Conservation (phyloP, 2,797 vertebrate genomes). For the Crypturellus tataupa region DNA sequence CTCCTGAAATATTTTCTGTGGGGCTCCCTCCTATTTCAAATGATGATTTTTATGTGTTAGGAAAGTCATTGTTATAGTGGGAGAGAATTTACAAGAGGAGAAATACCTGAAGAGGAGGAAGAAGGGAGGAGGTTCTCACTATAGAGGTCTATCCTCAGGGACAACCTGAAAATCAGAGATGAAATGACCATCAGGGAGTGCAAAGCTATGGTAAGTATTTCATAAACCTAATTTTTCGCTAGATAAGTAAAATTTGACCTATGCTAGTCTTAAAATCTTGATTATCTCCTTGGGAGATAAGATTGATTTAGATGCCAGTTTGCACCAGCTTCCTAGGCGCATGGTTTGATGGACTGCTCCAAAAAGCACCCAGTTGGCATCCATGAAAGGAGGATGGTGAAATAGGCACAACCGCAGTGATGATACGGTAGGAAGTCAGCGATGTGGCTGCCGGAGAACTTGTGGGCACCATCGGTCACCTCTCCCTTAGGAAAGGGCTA, state of each 20-base stretch:
- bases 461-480: background rate
- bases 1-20: rapidly evolving
- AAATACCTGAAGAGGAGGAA: background rate
- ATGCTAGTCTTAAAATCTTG: background rate
- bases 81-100: background rate
- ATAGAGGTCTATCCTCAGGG: background rate
- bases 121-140: background rate
- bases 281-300: background rate
- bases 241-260: background rate
- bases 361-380: background rate
- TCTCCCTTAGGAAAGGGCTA: background rate
- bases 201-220: rapidly evolving
- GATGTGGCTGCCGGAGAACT: background rate
- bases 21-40: background rate
- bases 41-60: rapidly evolving
- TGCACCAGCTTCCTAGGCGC: background rate
- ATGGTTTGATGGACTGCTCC: background rate
- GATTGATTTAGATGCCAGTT: background rate
- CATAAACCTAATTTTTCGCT: background rate
- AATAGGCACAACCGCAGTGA: background rate
- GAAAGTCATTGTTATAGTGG: background rate
- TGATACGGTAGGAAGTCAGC: background rate
- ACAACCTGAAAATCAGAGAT: background rate
- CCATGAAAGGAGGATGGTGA: background rate
- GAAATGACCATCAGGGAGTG: background rate